Base-by-base conservation (phyloP, 1,140 invertebrate genomes). In the Drosophila varians region DNA sequence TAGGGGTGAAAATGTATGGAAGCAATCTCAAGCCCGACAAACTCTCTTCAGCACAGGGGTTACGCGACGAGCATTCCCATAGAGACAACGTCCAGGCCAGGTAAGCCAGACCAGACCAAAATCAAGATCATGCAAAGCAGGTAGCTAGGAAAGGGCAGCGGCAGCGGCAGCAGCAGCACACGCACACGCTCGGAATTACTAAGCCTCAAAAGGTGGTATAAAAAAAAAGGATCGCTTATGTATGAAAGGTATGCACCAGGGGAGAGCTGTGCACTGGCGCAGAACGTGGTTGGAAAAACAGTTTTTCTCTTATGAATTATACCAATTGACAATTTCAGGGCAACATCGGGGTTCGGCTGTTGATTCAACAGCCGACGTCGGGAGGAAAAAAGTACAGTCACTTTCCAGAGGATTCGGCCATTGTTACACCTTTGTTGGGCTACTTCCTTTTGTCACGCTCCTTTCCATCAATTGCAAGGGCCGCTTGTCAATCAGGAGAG, bases 261-360 rank as follows among this genome's bases (percentile, higher is more conserved):
- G 60, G 31, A 55, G 55, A 51, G 57, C 25, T 64, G 66, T 87
- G 80, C 80, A 87, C 80, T 82, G 56, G 77, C 77, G 68, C 82
- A 87, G 58, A 86, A 82, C 80, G 82, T 80, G 82, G 76, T 82
- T 80, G 82, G 77, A 82, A 87, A 76, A 87, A 77, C 77, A 28
- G 62, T 79, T 80, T 79, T 82, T 70, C 62, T 54, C 68, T 62
- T 87, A 57, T 62, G 64, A 86, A 77, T 77, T 66, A 77, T 77
- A 70, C 68, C 82, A 86, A 87, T 87, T 87, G 80, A 82, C 77
- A 86, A 80, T 86, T 87, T 56, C 47, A 66, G 73, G 56, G 45
- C 73, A 70, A 47, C 46, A 11, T 36, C 18, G 19, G 12, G 34
- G 36, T 65, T 64, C 54, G 60, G 60, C n/a, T n/a, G n/a, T n/a